These are phyloP conservation scores for Drosophila nr. fundita DNA, from an alignment of 2,888 invertebrate species.

Conservation along the genomic window DNA sequence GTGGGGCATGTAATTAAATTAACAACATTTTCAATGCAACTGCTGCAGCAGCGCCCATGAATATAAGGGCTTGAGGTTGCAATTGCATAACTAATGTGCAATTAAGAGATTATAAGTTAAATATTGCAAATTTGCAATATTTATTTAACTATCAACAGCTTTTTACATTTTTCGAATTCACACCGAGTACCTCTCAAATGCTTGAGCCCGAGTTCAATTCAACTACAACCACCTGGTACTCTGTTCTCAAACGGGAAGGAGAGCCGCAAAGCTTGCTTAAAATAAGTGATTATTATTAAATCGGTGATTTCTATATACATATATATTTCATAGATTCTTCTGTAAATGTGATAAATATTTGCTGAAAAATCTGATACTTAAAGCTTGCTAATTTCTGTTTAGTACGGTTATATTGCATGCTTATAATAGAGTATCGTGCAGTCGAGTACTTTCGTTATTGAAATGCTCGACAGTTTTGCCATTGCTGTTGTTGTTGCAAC, in stretches of 20 bases:
- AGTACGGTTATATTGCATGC: not conserved
- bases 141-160: not conserved
- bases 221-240: not conserved
- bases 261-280: not conserved
- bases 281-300: not conserved
- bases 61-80: constrained; percentile 1
- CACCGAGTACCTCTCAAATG: not conserved
- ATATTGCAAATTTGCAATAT: not conserved
- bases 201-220: not conserved
- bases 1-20: constrained; percentile 10
- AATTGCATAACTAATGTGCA: not conserved
- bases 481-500: constrained; percentile 28
- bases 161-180: not conserved
- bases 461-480: constrained; percentile 34
- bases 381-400: not conserved
- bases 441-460: constrained; percentile 9
- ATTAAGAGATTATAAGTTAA: constrained; percentile 7
- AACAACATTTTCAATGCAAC: constrained; percentile 10
- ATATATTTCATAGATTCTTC: not conserved
- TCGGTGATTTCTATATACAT: not conserved
- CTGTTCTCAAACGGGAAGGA: not conserved
- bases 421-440: constrained; percentile 14
- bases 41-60: constrained; percentile 2
- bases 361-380: not conserved
- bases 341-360: not conserved